These are phyloP conservation scores for Hydriomena furcata DNA, from an alignment of 2,888 invertebrate species.

Conservation along the genomic window DNA sequence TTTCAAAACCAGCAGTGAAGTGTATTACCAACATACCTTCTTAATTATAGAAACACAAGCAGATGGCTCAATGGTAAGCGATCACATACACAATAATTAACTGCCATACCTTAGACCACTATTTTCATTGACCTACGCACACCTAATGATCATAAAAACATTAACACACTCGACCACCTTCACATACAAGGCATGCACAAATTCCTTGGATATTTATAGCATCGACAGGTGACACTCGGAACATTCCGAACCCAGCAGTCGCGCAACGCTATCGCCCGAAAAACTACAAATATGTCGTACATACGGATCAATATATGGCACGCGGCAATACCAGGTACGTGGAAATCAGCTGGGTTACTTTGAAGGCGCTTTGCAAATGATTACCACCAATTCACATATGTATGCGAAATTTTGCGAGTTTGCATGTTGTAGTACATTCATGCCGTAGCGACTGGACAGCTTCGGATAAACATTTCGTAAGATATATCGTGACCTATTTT, in stretches of 20 bases:
- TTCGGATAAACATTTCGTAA: too few species aligned
- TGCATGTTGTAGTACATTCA: too few species aligned
- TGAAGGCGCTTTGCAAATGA: not conserved
- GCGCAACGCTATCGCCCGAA: too few species aligned
- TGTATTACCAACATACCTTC: not conserved
- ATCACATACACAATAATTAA: not conserved
- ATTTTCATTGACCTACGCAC: constrained; percentile 16
- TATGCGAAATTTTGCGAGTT: too few species aligned
- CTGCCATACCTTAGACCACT: not conserved
- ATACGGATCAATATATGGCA: constrained; percentile 45
- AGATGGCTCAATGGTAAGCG: not conserved
- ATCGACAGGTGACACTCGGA: constrained; percentile 46
- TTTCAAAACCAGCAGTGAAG: too few species aligned
- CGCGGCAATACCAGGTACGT: constrained; percentile 32
- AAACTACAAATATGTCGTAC: constrained; percentile 43
- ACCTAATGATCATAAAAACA: constrained; percentile 20
- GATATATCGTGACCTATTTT: too few species aligned
- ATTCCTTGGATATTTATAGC: constrained; percentile 33
- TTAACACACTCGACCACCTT: constrained; percentile 17
- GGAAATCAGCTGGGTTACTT: not conserved
- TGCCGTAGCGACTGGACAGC: too few species aligned
- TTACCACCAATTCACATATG: not conserved
- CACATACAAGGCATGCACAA: constrained; percentile 18
- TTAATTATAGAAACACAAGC: constrained; percentile 5
- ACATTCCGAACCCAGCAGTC: too few species aligned